These are phyloP conservation scores for Drosophila ananassae DNA, from an alignment of 1,140 invertebrate species.

Conservation along the genomic window DNA sequence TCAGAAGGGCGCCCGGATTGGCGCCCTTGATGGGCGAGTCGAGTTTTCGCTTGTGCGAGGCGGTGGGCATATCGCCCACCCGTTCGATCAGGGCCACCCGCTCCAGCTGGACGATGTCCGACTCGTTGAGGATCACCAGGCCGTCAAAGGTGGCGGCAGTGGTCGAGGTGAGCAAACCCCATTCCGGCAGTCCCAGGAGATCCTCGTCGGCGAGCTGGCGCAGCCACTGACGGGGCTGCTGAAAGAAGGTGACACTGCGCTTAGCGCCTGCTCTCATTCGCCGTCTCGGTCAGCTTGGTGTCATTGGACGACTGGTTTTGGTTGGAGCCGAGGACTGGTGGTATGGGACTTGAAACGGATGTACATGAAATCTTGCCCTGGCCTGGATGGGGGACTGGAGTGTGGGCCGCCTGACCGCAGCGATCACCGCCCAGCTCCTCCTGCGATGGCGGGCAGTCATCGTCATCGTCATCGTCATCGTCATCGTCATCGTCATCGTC, in stretches of 20 bases:
- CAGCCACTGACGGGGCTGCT: constrained; percentile 48
- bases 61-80: constrained; percentile 28
- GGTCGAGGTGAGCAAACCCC: not conserved
- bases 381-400: not conserved
- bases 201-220: constrained; percentile 42
- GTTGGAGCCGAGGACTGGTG: no score
- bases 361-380: no score
- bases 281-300: constrained; percentile 32
- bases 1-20: not conserved
- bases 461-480: no score
- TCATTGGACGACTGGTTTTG: constrained; percentile 85
- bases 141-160: constrained; percentile 30
- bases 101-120: constrained; percentile 21
- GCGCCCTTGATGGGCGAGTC: not conserved
- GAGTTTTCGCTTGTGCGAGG: not conserved
- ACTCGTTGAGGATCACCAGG: constrained; percentile 5
- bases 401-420: not conserved
- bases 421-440: not conserved
- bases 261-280: constrained; percentile 86
- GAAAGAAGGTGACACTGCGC: constrained; percentile 87
- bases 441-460: not conserved
- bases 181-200: constrained; percentile 29
- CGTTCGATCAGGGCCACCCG: not conserved
- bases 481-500: no score
- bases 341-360: no score